Percentiles rank a stretch among this genome's conserved stretches.
phyloP scores from a whole-genome alignment of 2,797 vertebrate species.

The Apogon hyalosoma region DNA sequence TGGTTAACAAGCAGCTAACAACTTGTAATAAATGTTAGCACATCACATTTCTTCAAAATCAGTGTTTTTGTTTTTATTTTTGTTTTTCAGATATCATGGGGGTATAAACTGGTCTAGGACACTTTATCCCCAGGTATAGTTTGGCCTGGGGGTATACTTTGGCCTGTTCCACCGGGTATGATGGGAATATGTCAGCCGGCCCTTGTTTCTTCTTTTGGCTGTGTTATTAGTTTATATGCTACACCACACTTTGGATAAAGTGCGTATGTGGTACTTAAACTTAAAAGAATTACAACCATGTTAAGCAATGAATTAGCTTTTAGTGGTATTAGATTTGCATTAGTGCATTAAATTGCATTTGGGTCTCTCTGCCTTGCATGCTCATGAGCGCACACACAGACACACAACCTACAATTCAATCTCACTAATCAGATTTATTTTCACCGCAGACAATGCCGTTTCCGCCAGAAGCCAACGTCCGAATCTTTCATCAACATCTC shows the following conservation, averaged over 20 bases:
- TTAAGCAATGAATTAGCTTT: slow-evolving; percentile 44
- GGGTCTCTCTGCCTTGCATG: slow-evolving; percentile 6
- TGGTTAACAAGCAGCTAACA: no score
- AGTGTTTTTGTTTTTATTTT: no score
- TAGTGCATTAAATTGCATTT: slow-evolving; percentile 52
- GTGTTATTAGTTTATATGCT: slow-evolving; percentile 32
- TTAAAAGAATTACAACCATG: slow-evolving; percentile 36
- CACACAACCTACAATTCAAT: slow-evolving; percentile 58
- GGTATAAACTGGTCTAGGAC: no score
- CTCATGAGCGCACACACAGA: slow-evolving; percentile 14
- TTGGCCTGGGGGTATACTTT: no score
- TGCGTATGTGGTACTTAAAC: slow-evolving; percentile 28
- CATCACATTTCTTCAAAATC: no score
- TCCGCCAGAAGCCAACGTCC: slow-evolving; percentile 52
- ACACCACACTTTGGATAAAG: slow-evolving; percentile 31
- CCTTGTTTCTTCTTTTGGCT: slow-evolving; percentile 26
- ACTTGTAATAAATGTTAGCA: no score
- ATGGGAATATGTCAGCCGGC: slow-evolving; percentile 16
- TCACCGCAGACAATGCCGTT: slow-evolving; percentile 54
- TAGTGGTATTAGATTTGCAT: slow-evolving; percentile 62
- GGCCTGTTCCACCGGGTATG: no score
- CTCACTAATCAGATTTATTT: slow-evolving; percentile 71
- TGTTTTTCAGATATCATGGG: no score
- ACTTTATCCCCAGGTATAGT: no score
- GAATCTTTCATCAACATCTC: slow-evolving; percentile 70